A percentile compares a stretch with the other conserved stretches of the same genome.
Evolutionary conservation across 2,797 vertebrate genomes (phyloP).

Genomic region (Semaprochilodus insignis): DNA sequence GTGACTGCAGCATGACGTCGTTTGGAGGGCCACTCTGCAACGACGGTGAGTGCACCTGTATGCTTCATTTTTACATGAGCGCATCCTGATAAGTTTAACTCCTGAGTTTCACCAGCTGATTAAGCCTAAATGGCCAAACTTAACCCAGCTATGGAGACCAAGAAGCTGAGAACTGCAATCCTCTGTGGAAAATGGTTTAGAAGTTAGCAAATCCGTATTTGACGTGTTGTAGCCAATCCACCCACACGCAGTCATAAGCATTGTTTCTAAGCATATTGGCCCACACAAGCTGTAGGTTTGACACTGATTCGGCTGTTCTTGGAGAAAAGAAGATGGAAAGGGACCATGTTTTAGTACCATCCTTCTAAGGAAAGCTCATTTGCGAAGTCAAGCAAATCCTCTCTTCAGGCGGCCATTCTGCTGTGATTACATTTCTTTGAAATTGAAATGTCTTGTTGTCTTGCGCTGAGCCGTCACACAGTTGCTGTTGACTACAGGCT

Average conservation of each 20-base stretch:
- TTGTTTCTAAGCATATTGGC: background rate
- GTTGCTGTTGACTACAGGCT: conserved; percentile 3
- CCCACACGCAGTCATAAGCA: background rate
- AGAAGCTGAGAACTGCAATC: background rate
- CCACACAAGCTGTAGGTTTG: background rate
- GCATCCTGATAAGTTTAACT: background rate
- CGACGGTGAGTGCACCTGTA: conserved; percentile 86
- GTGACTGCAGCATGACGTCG: conserved; percentile 98
- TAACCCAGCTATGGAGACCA: background rate
- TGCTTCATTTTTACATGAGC: background rate
- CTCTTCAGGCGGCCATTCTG: background rate
- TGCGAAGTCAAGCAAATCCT: conserved; percentile 6
- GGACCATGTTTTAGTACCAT: background rate
- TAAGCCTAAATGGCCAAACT: background rate
- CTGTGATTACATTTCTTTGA: conserved; percentile 6
- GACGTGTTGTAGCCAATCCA: background rate
- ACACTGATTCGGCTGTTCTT: background rate
- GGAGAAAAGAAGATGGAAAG: background rate
- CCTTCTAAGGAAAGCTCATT: conserved; percentile 2
- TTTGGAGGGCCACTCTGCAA: conserved; percentile 96
- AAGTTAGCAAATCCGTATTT: background rate
- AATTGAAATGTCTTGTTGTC: conserved; percentile 8
- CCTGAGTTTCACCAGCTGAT: background rate
- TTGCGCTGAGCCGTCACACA: background rate
- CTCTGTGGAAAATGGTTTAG: background rate